These are phyloP conservation scores for Plebejus argus DNA, from an alignment of 2,888 invertebrate genomes.

Conservation along the genomic window DNA sequence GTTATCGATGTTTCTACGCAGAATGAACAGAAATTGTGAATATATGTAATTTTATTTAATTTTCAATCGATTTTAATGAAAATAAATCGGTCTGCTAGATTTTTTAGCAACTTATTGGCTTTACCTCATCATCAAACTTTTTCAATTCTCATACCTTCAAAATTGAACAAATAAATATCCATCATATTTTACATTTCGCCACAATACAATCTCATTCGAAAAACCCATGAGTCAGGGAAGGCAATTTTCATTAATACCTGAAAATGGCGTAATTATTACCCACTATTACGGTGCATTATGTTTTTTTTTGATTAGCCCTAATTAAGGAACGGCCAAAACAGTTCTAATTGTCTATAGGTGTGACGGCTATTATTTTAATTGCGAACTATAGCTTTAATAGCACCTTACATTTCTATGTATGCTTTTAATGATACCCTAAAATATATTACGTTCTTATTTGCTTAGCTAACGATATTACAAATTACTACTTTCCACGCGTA, in stretches of 20 bases:
- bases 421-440: conserved; percentile 51
- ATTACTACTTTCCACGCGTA: conserved; percentile 36
- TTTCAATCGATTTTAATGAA: too few relatives aligned
- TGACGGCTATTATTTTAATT: conserved; percentile 80
- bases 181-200: not conserved
- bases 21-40: too few relatives aligned
- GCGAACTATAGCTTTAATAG: conserved; percentile 69
- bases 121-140: too few relatives aligned
- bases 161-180: not conserved
- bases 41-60: too few relatives aligned
- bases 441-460: conserved; percentile 49
- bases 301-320: conserved; percentile 62
- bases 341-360: conserved; percentile 80
- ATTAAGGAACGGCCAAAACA: conserved; percentile 60
- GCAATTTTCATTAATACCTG: conserved; percentile 24
- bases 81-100: too few relatives aligned
- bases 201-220: conserved; percentile 13
- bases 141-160: too few relatives aligned
- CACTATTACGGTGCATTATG: conserved; percentile 57
- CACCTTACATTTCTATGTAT: conserved; percentile 65
- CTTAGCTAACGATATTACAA: conserved; percentile 41
- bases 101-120: too few relatives aligned
- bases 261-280: conserved; percentile 34
- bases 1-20: not conserved
- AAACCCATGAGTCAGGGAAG: conserved; percentile 28